phyloP scores from a whole-genome alignment of 2,888 invertebrate genomes.

The Amphipoea lucens region DNA sequence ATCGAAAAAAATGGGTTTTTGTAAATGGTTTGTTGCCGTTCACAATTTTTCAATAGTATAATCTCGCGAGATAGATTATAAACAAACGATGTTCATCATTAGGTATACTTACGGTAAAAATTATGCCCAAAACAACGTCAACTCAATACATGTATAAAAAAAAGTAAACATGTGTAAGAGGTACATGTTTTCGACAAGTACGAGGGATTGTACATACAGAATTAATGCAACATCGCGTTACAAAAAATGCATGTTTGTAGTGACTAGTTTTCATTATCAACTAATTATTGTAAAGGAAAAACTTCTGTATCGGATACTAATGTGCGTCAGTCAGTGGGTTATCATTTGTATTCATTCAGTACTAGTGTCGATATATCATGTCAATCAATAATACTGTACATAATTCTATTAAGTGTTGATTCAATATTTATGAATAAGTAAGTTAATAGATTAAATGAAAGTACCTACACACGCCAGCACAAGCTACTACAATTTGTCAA shows the following conservation, averaged over 20 bases:
- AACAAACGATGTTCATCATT: too few relatives aligned
- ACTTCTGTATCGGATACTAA: neutral
- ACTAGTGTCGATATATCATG: slow-evolving; percentile 24
- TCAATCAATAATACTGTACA: slow-evolving; percentile 32
- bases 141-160: neutral
- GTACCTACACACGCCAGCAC: neutral
- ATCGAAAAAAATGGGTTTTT: too few relatives aligned
- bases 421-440: slow-evolving; percentile 24
- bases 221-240: slow-evolving; percentile 1
- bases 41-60: too few relatives aligned
- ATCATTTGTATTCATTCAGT: slow-evolving; percentile 46
- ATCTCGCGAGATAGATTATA: too few relatives aligned
- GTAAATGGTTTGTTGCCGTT: too few relatives aligned
- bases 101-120: too few relatives aligned
- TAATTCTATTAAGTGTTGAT: slow-evolving; percentile 7
- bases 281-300: slow-evolving; percentile 20
- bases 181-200: slow-evolving; percentile 4
- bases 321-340: slow-evolving; percentile 46
- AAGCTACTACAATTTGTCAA: too few relatives aligned
- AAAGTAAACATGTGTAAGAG: neutral
- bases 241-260: slow-evolving; percentile 15
- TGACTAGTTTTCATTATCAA: slow-evolving; percentile 18
- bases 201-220: neutral
- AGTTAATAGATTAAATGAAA: slow-evolving; percentile 18
- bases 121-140: too few relatives aligned